Percentiles rank a stretch among this genome's conserved stretches.
These are phyloP conservation scores for Rhagonycha fulva DNA, from an alignment of 2,888 invertebrate genomes.

Conservation along the genomic window DNA sequence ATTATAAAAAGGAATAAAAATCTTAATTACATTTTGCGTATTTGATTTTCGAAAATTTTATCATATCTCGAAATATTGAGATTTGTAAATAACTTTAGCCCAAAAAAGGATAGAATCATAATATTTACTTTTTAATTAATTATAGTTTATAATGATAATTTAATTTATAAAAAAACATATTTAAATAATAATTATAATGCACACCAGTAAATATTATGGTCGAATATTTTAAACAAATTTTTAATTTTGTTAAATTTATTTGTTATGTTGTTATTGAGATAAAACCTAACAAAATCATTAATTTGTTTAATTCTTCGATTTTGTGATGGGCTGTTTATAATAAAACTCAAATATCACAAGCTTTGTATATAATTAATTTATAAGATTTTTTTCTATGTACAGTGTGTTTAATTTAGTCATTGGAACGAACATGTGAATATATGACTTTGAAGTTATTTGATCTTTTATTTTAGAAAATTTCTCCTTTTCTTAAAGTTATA, in stretches of 20 bases:
- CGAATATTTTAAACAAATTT: constrained; percentile 39
- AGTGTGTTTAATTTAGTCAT: constrained; percentile 57
- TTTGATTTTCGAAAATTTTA: background rate
- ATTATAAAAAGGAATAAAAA: background rate
- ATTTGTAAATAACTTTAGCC: background rate
- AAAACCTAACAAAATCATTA: constrained; percentile 32
- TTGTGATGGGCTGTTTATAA: constrained; percentile 30
- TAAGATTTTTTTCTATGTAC: constrained; percentile 56
- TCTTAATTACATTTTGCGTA: background rate
- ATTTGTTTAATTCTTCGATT: constrained; percentile 42
- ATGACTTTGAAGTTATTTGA: constrained; percentile 53
- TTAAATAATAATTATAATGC: background rate
- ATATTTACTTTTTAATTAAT: background rate
- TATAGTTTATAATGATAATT: background rate
- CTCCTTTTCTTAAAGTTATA: background rate
- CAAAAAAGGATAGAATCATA: background rate
- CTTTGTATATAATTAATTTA: constrained; percentile 51
- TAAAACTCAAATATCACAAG: constrained; percentile 41
- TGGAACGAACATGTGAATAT: constrained; percentile 57
- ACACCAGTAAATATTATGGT: constrained; percentile 38
- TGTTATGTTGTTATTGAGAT: constrained; percentile 37
- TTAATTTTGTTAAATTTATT: constrained; percentile 32
- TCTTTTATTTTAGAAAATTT: constrained; percentile 18
- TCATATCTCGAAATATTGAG: background rate
- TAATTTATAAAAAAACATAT: constrained; percentile 1